A percentile compares a stretch with the other conserved stretches of the same genome.
Evolutionary conservation across 37 sponge, comb jelly and placozoan species (phyloP).

Genomic region (Petrosia ficiformis): DNA sequence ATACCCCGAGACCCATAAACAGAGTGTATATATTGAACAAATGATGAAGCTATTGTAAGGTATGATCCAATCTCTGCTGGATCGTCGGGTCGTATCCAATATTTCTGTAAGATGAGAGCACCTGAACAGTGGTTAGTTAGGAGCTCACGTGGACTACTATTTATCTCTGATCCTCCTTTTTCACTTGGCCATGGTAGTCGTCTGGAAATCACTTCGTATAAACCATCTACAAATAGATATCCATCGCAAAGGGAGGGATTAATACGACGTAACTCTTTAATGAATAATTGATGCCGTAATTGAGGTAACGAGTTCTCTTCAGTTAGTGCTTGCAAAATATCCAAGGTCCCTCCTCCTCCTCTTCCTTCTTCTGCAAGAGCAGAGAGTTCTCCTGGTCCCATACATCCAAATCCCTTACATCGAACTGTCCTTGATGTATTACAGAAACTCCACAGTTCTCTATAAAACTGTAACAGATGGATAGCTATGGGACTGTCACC

Average conservation of each 20-base stretch:
- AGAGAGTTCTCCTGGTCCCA: too few relatives aligned
- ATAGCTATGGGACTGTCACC: not conserved
- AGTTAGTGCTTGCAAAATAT: not conserved
- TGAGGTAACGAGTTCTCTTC: not conserved
- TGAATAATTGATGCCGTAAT: not conserved
- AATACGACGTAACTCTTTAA: constrained; percentile 18
- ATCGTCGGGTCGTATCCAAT: constrained; percentile 18
- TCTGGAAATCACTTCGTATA: constrained; percentile 15
- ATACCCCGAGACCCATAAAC: constrained; percentile 17
- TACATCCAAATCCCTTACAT: too few relatives aligned
- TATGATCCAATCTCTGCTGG: constrained; percentile 12
- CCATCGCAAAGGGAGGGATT: constrained; percentile 14
- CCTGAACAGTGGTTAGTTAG: not conserved
- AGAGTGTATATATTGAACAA: constrained; percentile 13
- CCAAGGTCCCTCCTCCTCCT: not conserved
- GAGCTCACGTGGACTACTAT: not conserved
- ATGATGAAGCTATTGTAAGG: constrained; percentile 21
- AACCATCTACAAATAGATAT: constrained; percentile 21
- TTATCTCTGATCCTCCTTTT: not conserved
- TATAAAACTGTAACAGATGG: constrained; percentile 11
- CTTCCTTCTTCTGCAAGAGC: not conserved
- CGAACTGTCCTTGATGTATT: too few relatives aligned
- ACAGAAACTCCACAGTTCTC: constrained; percentile 1
- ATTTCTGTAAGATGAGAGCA: constrained; percentile 4
- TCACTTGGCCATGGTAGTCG: not conserved